Evolutionary conservation across 2,797 vertebrate species (phyloP), one percentile per base, ranked within the genome.

Genomic region (Nyctibius grandis): DNA sequence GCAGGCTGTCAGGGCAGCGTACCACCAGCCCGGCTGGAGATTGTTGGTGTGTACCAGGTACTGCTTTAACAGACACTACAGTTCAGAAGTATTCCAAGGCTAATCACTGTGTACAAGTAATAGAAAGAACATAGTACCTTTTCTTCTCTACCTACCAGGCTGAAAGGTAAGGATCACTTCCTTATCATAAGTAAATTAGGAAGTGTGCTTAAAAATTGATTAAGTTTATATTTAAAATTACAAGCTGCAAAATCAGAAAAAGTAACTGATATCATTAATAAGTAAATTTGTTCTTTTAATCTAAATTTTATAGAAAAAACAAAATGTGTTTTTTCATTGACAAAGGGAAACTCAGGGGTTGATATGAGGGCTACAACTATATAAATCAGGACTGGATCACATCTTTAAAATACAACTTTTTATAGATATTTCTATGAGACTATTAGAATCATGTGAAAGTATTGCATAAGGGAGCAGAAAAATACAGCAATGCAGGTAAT

Each of bases 61-160:
- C 47, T 42, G 64, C 38, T 89, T 19, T 61, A 75, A 60, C 15
- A 80, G 38, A 44, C 8, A 42, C 15, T 54, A 14, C 16, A 63
- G 20, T 9, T 87, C n/a, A 75, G 61, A 81, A 92, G 53, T 28
- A 79, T 34, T 53, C 63, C 45, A 75, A 31, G 34, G 53, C 42
- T 57, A 38, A 89, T 82, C 44, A 34, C 44, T 89, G 54, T 83
- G 74, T 78, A 81, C n/a, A 87, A 93, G 44, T 40, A 87, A 77
- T 3, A 95, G 63, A 95, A 97, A 96, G 89, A 91, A 67, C 12
- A 82, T 2, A 50, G 6, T 40, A 81, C 19, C 34, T 87, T 78
- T 72, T 85, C 64, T 91, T 85, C 36, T 50, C 51, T 67, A 33
- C 59, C n/a, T 85, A 63, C 56, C 45, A 72, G 14, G 40, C 47